Percentiles rank a stretch among this genome's conserved stretches.
Evolutionary conservation across 2,888 invertebrate species (phyloP).

Genomic region (Macrophya alboannulata): DNA sequence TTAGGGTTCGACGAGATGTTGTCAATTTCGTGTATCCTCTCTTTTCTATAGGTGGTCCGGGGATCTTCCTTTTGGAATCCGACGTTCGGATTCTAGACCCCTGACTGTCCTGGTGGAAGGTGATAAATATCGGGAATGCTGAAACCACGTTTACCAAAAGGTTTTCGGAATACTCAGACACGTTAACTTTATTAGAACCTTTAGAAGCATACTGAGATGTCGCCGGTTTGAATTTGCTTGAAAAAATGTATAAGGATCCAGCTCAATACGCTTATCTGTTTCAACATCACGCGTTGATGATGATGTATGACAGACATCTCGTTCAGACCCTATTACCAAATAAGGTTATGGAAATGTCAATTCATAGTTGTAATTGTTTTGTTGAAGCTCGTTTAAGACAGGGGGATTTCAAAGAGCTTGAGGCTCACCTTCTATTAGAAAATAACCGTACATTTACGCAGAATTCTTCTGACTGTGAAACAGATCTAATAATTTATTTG

Average conservation of each 20-base stretch:
- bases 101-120: constrained; percentile 6
- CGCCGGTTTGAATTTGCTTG: not conserved
- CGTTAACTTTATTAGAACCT: constrained; percentile 26
- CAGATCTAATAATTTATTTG: constrained; percentile 16
- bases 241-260: constrained; percentile 9
- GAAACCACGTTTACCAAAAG: not conserved
- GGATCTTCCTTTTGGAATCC: not conserved
- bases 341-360: not conserved
- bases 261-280: not conserved
- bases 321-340: not conserved
- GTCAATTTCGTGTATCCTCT: not conserved
- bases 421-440: not conserved
- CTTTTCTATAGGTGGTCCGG: not conserved
- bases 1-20: not conserved
- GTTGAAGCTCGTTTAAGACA: not conserved
- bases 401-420: not conserved
- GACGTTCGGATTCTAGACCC: not conserved
- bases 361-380: constrained; percentile 1
- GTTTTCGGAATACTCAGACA: not conserved
- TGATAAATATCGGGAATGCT: constrained; percentile 2
- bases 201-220: not conserved
- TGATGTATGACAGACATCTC: not conserved
- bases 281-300: constrained; percentile 12
- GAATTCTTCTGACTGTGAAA: not conserved
- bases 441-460: not conserved